Percentiles rank a stretch among this genome's conserved stretches.
These are phyloP conservation scores for Leuctra nigra DNA, from an alignment of 2,888 invertebrate genomes.

Conservation along the genomic window DNA sequence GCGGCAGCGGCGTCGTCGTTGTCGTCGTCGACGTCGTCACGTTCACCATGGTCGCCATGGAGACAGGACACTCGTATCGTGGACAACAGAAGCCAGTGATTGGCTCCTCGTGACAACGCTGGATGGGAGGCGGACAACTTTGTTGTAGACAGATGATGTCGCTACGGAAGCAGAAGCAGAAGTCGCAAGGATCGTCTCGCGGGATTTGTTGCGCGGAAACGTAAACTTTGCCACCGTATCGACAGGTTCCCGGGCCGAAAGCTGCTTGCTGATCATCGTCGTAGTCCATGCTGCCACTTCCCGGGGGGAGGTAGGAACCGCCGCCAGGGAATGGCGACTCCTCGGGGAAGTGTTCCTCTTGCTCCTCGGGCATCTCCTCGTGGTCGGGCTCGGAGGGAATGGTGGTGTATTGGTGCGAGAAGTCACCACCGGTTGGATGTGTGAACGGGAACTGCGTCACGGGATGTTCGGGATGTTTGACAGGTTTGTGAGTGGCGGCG, in stretches of 20 bases:
- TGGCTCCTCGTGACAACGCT: conserved; percentile 85
- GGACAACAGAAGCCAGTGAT: conserved; percentile 94
- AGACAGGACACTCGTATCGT: conserved; percentile 87
- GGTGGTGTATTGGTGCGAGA: conserved; percentile 9
- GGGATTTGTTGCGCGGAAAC: conserved; percentile 94
- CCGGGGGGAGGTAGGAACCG: conserved; percentile 25
- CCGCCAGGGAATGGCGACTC: conserved; percentile 35
- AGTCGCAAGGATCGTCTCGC: conserved; percentile 89
- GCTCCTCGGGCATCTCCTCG: conserved; percentile 31
- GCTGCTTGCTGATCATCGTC: conserved; percentile 61
- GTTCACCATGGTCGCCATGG: conserved; percentile 75
- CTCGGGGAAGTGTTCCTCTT: conserved; percentile 22
- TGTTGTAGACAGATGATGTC: conserved; percentile 93
- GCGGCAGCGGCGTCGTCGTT: conserved; percentile 70
- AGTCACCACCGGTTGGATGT: background rate
- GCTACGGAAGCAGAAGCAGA: conserved; percentile 95
- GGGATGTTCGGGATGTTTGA: background rate
- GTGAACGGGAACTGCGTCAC: background rate
- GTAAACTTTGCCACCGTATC: conserved; percentile 87
- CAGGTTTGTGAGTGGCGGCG: background rate
- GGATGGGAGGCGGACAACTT: conserved; percentile 90
- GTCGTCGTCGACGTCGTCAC: conserved; percentile 83
- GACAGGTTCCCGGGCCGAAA: conserved; percentile 84
- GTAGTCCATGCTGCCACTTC: conserved; percentile 22
- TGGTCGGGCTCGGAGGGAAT: conserved; percentile 5